phyloP scores from a whole-genome alignment of 2,797 vertebrate species.

The Danio choprae region DNA sequence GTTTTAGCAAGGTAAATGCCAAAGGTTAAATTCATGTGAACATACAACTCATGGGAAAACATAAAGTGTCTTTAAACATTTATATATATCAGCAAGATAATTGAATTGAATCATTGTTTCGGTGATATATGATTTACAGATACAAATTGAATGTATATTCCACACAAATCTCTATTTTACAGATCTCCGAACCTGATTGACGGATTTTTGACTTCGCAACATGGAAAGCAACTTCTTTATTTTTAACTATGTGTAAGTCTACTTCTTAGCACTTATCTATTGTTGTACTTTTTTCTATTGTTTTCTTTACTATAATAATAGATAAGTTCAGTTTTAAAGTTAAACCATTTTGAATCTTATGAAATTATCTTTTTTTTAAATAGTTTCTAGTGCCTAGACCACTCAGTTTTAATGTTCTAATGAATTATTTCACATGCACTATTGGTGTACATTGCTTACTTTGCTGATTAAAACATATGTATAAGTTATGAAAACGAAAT shows the following conservation, averaged over 20 bases:
- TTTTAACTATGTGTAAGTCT: background rate
- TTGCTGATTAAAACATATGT: background rate
- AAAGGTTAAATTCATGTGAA: constrained; percentile 57
- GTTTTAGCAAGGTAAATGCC: constrained; percentile 62
- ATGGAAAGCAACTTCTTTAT: too few relatives aligned
- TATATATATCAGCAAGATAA: background rate
- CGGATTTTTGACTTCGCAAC: background rate
- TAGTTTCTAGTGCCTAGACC: too few relatives aligned
- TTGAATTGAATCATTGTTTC: background rate
- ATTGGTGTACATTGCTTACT: background rate
- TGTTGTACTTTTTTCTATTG: too few relatives aligned
- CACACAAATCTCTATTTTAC: constrained; percentile 23
- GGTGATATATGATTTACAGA: background rate
- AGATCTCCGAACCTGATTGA: constrained; percentile 22
- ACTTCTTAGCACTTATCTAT: too few relatives aligned
- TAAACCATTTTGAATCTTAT: too few relatives aligned
- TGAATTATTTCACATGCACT: too few relatives aligned
- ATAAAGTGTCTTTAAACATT: background rate
- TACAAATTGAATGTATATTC: background rate
- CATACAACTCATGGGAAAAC: background rate
- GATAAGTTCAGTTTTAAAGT: too few relatives aligned
- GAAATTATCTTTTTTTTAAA: too few relatives aligned
- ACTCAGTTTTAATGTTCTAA: too few relatives aligned
- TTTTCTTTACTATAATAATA: too few relatives aligned
- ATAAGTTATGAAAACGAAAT: background rate